A percentile compares a stretch with the other conserved stretches of the same genome.
Evolutionary conservation across 2,888 invertebrate genomes (phyloP).

Genomic region (Abrostola tripartita): DNA sequence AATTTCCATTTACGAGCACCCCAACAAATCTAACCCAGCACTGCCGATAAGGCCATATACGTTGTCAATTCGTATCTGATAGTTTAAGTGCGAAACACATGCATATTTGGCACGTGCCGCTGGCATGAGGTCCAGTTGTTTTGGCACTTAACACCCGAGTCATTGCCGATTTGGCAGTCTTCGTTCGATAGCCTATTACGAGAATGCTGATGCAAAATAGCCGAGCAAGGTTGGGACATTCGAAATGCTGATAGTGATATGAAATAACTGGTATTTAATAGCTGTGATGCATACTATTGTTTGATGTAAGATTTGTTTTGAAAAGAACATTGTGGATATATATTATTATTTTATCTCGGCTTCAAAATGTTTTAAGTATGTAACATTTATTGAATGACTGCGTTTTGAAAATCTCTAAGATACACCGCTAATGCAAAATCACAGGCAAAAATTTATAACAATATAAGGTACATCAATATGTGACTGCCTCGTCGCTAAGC

Average conservation of each 20-base stretch:
- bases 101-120: constrained; percentile 70
- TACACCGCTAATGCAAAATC: too few relatives aligned
- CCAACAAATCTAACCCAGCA: constrained; percentile 25
- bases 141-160: constrained; percentile 70
- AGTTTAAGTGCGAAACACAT: constrained; percentile 64
- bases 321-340: too few relatives aligned
- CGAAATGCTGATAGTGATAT: constrained; percentile 12
- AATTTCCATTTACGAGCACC: constrained; percentile 11
- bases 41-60: constrained; percentile 52
- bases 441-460: too few relatives aligned
- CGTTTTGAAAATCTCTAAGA: too few relatives aligned
- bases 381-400: too few relatives aligned
- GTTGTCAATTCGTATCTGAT: constrained; percentile 53
- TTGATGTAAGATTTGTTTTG: too few relatives aligned
- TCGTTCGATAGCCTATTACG: constrained; percentile 66
- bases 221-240: constrained; percentile 18
- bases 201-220: constrained; percentile 65
- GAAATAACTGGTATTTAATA: constrained; percentile 28
- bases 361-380: too few relatives aligned
- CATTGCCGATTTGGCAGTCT: constrained; percentile 78
- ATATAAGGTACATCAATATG: too few relatives aligned
- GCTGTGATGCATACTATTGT: not conserved
- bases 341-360: too few relatives aligned
- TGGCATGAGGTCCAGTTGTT: constrained; percentile 66
- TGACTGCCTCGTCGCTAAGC: too few relatives aligned